phyloP scores from a whole-genome alignment of 2,797 vertebrate species.

The Triplophysa bombifrons region DNA sequence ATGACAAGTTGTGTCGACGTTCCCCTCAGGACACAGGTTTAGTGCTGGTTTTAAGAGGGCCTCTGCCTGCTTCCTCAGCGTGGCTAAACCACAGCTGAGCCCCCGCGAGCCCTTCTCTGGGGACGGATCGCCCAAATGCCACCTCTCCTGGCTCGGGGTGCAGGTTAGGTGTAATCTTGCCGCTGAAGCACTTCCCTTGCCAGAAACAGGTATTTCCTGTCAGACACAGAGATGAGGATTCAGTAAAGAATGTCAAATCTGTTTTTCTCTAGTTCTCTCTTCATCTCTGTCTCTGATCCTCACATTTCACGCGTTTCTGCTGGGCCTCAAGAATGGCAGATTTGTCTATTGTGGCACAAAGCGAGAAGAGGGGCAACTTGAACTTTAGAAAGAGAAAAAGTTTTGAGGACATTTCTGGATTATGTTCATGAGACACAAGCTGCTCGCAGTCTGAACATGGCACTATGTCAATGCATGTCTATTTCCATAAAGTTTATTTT shows the following conservation, averaged over 20 bases:
- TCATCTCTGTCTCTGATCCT: constrained; percentile 63
- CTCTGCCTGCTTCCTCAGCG: constrained; percentile 47
- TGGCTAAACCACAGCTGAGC: constrained; percentile 77
- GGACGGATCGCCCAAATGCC: constrained; percentile 76
- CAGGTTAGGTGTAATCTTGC: constrained; percentile 79
- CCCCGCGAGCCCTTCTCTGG: constrained; percentile 66
- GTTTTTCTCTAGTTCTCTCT: constrained; percentile 60
- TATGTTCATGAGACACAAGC: constrained; percentile 84
- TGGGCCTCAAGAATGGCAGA: constrained; percentile 69
- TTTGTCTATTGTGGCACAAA: constrained; percentile 69
- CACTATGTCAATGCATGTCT: constrained; percentile 83
- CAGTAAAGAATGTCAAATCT: constrained; percentile 69
- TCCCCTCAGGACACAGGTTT: constrained; percentile 74
- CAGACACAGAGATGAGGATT: constrained; percentile 80
- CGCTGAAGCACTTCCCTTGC: constrained; percentile 69
- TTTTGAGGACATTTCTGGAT: constrained; percentile 85
- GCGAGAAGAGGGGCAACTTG: constrained; percentile 76
- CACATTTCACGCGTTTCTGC: constrained; percentile 69
- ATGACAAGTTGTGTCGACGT: constrained; percentile 34
- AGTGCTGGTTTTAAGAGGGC: constrained; percentile 65
- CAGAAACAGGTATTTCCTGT: constrained; percentile 79
- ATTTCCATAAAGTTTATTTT: constrained; percentile 87
- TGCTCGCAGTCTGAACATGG: constrained; percentile 86
- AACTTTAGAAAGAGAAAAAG: constrained; percentile 79
- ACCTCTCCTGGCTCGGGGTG: constrained; percentile 76